Conservation (phyloP, 53 echinoderm and acorn worm species). For the Temnopleurus reevesii region DNA sequence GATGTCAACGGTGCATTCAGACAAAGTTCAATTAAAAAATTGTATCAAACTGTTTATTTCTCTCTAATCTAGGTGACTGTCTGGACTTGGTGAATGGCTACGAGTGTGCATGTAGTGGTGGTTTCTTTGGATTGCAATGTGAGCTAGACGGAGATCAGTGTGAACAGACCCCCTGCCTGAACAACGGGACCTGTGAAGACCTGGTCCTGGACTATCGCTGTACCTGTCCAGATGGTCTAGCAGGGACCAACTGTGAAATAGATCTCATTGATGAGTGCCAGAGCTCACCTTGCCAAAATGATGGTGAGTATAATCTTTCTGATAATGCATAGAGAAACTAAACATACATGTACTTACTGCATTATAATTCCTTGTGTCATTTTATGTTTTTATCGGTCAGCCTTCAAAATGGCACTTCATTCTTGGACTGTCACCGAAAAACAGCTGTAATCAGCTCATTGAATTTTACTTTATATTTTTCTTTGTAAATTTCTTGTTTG, state of each 20-base stretch:
- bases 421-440: too few species aligned
- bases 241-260: slow-evolving; percentile 74
- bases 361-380: too few species aligned
- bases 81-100: slow-evolving; percentile 62
- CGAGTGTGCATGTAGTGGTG: slow-evolving; percentile 63
- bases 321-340: too few species aligned
- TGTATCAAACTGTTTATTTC: too few species aligned
- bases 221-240: slow-evolving; percentile 65
- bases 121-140: slow-evolving; percentile 81
- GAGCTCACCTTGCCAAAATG: slow-evolving; percentile 77
- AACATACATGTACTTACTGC: too few species aligned
- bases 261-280: slow-evolving; percentile 81
- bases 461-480: too few species aligned
- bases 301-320: slow-evolving; percentile 67
- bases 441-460: too few species aligned
- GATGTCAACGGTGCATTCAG: too few species aligned
- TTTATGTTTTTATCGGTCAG: too few species aligned
- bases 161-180: slow-evolving; percentile 69
- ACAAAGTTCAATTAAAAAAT: too few species aligned
- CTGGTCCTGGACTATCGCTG: slow-evolving; percentile 79
- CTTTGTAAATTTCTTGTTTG: too few species aligned
- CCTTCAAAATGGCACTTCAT: too few species aligned
- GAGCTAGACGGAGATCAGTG: slow-evolving; percentile 78
- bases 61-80: slow-evolving; percentile 60
- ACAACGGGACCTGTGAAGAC: slow-evolving; percentile 80